Evolutionary conservation across 2,113 vertebrate genomes (phyloP).

Genomic region (Psilopsiagon aymara): DNA sequence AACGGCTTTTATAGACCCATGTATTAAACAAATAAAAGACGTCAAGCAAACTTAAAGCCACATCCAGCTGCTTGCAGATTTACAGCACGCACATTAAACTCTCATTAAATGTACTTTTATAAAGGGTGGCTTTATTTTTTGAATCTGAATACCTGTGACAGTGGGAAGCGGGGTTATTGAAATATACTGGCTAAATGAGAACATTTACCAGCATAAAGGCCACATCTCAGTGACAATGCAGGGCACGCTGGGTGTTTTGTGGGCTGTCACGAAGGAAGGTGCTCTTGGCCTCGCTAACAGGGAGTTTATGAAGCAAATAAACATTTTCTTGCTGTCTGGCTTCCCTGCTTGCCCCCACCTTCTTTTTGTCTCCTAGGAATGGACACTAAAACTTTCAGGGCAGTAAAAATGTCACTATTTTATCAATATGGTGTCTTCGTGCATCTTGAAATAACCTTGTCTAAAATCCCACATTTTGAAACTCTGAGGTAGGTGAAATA

Average conservation of each 20-base stretch:
- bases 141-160: slow-evolving; percentile 42
- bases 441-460: rapidly evolving
- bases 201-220: background rate
- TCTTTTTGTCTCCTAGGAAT: background rate
- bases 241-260: background rate
- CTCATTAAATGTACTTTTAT: slow-evolving; percentile 41
- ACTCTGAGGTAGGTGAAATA: background rate
- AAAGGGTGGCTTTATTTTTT: slow-evolving; percentile 46
- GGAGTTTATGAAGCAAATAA: slow-evolving; percentile 15
- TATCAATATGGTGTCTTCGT: background rate
- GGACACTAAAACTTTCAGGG: background rate
- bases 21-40: slow-evolving; percentile 61
- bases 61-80: slow-evolving; percentile 58
- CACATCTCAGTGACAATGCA: background rate
- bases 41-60: slow-evolving; percentile 48
- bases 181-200: slow-evolving; percentile 40
- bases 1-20: slow-evolving; percentile 38
- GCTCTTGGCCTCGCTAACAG: background rate
- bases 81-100: slow-evolving; percentile 18
- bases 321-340: background rate
- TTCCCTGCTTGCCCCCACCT: background rate
- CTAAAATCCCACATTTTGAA: background rate
- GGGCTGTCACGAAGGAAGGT: background rate
- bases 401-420: background rate
- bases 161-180: background rate